These are phyloP conservation scores for Cheirogaleus medius DNA, from an alignment of 2,113 vertebrate genomes.

Conservation along the genomic window DNA sequence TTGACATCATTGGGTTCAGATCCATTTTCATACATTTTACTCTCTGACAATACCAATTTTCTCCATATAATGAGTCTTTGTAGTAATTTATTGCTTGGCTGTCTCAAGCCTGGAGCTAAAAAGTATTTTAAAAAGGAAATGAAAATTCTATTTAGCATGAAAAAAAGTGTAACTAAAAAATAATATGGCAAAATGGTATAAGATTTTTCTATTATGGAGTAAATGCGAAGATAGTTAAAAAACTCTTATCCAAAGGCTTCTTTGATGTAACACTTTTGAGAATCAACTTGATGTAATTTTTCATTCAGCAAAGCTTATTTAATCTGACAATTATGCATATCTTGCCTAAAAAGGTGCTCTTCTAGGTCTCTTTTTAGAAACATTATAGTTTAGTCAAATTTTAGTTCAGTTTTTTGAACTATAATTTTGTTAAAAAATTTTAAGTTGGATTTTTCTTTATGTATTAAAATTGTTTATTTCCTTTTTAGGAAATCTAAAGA, in stretches of 20 bases:
- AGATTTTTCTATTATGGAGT: slow-evolving; percentile 10
- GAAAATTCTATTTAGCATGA: slow-evolving; percentile 66
- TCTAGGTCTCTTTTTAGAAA: slow-evolving; percentile 70
- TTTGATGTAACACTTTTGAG: slow-evolving; percentile 69
- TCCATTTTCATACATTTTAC: slow-evolving; percentile 70
- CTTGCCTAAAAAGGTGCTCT: slow-evolving; percentile 55
- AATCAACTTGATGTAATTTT: slow-evolving; percentile 69
- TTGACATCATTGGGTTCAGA: slow-evolving; percentile 30
- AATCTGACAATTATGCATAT: slow-evolving; percentile 9
- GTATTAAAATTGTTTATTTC: background rate
- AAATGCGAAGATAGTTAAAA: slow-evolving; percentile 47
- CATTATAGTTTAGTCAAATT: slow-evolving; percentile 18
- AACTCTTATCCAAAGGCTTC: slow-evolving; percentile 45
- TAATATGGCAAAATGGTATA: slow-evolving; percentile 55
- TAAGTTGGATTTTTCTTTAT: slow-evolving; percentile 1
- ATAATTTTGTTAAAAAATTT: slow-evolving; percentile 7
- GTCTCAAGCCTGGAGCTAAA: slow-evolving; percentile 73
- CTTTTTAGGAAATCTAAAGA: slow-evolving; percentile 1
- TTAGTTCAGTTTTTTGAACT: slow-evolving; percentile 60
- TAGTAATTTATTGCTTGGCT: slow-evolving; percentile 74
- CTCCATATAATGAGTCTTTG: slow-evolving; percentile 76
- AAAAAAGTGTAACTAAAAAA: slow-evolving; percentile 64
- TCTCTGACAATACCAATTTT: slow-evolving; percentile 79
- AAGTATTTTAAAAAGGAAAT: slow-evolving; percentile 55
- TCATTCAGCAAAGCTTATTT: slow-evolving; percentile 37